Conservation (phyloP, 2,888 invertebrate species). For the Furcula furcula region DNA sequence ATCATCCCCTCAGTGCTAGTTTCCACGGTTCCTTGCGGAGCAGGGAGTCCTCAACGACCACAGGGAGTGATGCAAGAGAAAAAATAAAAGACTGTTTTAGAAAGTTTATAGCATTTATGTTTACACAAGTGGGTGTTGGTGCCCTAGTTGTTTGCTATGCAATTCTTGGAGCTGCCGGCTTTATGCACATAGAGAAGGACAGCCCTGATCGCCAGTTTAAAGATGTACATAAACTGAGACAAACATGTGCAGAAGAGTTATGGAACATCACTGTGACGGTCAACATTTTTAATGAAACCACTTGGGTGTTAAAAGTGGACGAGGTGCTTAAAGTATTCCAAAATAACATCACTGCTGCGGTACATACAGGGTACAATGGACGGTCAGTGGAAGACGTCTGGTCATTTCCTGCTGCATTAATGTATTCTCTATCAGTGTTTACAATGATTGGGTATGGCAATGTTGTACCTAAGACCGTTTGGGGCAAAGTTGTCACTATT, state of each 20-base stretch:
- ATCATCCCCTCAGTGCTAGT: conserved; percentile 58
- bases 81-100: conserved; percentile 92
- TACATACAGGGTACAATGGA: conserved; percentile 88
- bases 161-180: conserved; percentile 91
- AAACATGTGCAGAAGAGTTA: conserved; percentile 82
- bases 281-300: conserved; percentile 86
- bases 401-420: conserved; percentile 93
- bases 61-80: conserved; percentile 85
- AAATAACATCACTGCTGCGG: conserved; percentile 83
- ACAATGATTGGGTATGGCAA: conserved; percentile 97
- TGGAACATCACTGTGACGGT: conserved; percentile 86
- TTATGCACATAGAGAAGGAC: conserved; percentile 88
- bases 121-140: conserved; percentile 95
- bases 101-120: conserved; percentile 94
- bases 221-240: conserved; percentile 76
- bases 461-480: conserved; percentile 89
- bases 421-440: conserved; percentile 94
- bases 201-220: conserved; percentile 74
- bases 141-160: conserved; percentile 94
- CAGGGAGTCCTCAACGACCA: conserved; percentile 85
- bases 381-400: conserved; percentile 86
- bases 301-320: conserved; percentile 84
- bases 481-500: conserved; percentile 92
- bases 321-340: conserved; percentile 85
- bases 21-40: conserved; percentile 84